Conservation (phyloP, 2,888 invertebrate genomes). For the Gnatocerus cornutus region DNA sequence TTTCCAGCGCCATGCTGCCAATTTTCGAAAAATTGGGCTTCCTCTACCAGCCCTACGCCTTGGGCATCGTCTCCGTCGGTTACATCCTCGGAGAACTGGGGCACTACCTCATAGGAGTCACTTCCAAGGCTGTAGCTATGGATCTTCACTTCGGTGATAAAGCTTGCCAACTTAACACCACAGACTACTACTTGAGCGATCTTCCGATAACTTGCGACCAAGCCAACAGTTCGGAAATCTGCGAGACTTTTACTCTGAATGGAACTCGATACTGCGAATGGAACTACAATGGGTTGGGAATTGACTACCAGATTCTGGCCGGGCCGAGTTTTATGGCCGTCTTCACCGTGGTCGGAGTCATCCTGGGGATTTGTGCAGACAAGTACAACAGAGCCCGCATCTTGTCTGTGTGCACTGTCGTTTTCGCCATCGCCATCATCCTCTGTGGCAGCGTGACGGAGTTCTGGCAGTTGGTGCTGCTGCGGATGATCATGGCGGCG, state of each 20-base stretch:
- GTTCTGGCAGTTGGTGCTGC: slow-evolving; percentile 92
- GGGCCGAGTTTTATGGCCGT: slow-evolving; percentile 95
- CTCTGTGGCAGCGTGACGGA: slow-evolving; percentile 88
- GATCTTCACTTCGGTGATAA: slow-evolving; percentile 91
- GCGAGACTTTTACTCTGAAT: slow-evolving; percentile 77
- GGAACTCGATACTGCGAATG: slow-evolving; percentile 89
- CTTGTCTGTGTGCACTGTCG: slow-evolving; percentile 83
- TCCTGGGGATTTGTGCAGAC: slow-evolving; percentile 88
- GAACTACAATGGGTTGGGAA: slow-evolving; percentile 93
- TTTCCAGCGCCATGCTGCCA: slow-evolving; percentile 55
- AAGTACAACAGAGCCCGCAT: slow-evolving; percentile 84
- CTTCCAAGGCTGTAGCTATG: slow-evolving; percentile 88
- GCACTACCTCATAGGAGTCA: slow-evolving; percentile 91
- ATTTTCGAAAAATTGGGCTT: slow-evolving; percentile 77
- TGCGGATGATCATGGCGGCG: slow-evolving; percentile 69
- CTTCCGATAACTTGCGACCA: slow-evolving; percentile 75
- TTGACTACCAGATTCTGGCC: slow-evolving; percentile 93
- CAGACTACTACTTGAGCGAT: slow-evolving; percentile 73
- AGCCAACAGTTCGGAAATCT: slow-evolving; percentile 74
- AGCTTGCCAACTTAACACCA: slow-evolving; percentile 85
- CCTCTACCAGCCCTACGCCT: slow-evolving; percentile 85
- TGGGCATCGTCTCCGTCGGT: slow-evolving; percentile 86
- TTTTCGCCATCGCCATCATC: slow-evolving; percentile 88
- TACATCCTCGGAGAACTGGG: slow-evolving; percentile 91
- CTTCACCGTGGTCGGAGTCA: slow-evolving; percentile 90